These are phyloP conservation scores for Chydorus sphaericus DNA, from an alignment of 2,888 invertebrate genomes.

Conservation along the genomic window DNA sequence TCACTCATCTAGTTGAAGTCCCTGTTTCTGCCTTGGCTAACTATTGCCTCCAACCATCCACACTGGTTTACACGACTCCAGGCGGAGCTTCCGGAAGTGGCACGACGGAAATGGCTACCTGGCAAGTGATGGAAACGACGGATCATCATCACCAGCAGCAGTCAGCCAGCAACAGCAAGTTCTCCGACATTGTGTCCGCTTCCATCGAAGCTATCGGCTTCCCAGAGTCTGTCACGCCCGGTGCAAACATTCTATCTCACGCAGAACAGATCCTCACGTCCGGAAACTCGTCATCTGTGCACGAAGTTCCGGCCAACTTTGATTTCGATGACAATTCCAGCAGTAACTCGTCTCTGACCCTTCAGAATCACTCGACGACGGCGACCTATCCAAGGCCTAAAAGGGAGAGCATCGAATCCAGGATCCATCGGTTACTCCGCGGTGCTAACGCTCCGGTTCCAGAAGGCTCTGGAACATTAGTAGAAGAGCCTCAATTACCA, in stretches of 20 bases:
- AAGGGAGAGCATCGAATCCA: constrained; percentile 11
- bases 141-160: neutral
- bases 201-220: constrained; percentile 14
- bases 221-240: constrained; percentile 7
- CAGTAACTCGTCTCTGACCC: constrained; percentile 4
- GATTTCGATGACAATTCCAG: constrained; percentile 14
- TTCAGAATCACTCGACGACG: neutral
- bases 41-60: neutral
- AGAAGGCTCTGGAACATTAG: too few relatives aligned
- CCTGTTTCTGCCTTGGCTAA: constrained; percentile 9
- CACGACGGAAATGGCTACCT: constrained; percentile 2
- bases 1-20: constrained; percentile 13
- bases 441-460: constrained; percentile 1
- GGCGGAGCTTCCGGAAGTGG: constrained; percentile 4
- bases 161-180: neutral
- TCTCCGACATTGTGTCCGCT: constrained; percentile 12
- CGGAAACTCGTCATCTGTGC: neutral
- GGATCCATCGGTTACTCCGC: constrained; percentile 8
- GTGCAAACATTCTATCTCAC: constrained; percentile 1
- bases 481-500: neutral
- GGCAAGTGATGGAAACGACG: constrained; percentile 4
- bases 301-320: neutral
- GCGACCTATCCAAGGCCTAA: constrained; percentile 6
- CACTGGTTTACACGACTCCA: constrained; percentile 1
- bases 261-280: constrained; percentile 4